Conservation (phyloP, 2,113 vertebrate species). For the Erythrocercus mccallii region DNA sequence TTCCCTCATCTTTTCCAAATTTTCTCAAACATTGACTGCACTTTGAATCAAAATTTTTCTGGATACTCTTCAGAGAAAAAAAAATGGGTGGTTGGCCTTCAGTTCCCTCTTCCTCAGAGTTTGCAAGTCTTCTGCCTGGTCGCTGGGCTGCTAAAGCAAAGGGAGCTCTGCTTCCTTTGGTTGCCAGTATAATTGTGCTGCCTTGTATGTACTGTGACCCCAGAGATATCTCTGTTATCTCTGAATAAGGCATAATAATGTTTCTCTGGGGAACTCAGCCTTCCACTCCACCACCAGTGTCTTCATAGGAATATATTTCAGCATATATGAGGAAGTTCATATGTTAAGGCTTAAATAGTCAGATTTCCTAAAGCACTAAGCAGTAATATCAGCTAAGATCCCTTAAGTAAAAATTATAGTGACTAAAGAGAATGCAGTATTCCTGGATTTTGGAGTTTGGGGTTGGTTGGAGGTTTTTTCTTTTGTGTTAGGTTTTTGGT, state of each 20-base stretch:
- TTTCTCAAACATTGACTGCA: neutral
- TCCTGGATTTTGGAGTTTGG: neutral
- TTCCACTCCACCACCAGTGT: neutral
- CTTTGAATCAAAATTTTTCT: neutral
- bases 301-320: constrained; percentile 13
- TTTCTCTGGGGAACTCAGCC: constrained; percentile 5
- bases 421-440: neutral
- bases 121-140: neutral
- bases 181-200: neutral
- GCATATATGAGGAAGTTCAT: neutral
- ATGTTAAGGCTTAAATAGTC: neutral
- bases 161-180: neutral
- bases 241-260: neutral
- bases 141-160: neutral
- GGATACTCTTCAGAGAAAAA: neutral
- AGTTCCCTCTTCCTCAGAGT: neutral
- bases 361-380: neutral
- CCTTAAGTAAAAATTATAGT: neutral
- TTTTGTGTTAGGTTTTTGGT: neutral
- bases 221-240: neutral
- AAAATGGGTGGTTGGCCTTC: neutral
- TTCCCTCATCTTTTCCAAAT: neutral
- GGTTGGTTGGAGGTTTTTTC: rapidly evolving
- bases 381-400: neutral
- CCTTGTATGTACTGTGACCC: neutral